A percentile compares a stretch with the other conserved stretches of the same genome.
Conservation (phyloP, 2,888 invertebrate species). For the Leucophenga montana region DNA sequence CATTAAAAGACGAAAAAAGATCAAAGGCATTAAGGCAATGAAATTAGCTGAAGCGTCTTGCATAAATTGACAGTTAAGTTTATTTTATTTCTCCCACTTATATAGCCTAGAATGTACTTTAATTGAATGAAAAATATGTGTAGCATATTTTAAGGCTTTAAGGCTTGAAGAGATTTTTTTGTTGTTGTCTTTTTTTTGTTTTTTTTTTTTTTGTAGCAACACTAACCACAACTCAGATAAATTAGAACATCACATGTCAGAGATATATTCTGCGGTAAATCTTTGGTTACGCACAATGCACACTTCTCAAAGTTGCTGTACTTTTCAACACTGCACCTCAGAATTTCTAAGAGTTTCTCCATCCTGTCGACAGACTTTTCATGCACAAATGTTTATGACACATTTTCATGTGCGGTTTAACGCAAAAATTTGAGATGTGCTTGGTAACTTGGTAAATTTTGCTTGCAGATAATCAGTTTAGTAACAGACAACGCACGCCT, state of each 20-base stretch:
- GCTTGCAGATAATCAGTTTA: slow-evolving; percentile 22
- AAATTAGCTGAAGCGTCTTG: slow-evolving; percentile 29
- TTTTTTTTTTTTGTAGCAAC: neutral
- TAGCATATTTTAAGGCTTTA: neutral
- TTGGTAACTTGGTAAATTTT: slow-evolving; percentile 8
- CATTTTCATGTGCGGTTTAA: slow-evolving; percentile 58
- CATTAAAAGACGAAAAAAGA: slow-evolving; percentile 30
- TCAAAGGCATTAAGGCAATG: slow-evolving; percentile 50
- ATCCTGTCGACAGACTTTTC: neutral
- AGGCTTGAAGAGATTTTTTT: neutral
- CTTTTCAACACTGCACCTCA: neutral
- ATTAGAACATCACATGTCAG: slow-evolving; percentile 39
- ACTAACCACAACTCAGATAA: slow-evolving; percentile 37
- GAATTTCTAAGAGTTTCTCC: neutral
- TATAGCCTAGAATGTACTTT: neutral
- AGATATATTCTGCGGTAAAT: slow-evolving; percentile 26
- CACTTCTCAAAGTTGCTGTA: neutral
- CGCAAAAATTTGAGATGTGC: slow-evolving; percentile 25
- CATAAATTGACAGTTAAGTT: slow-evolving; percentile 21
- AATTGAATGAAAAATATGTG: neutral
- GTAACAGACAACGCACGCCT: neutral
- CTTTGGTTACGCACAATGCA: neutral
- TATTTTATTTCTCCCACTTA: neutral
- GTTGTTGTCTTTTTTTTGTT: neutral
- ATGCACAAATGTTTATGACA: slow-evolving; percentile 56